A percentile compares a stretch with the other conserved stretches of the same genome.
Evolutionary conservation across 2,888 invertebrate species (phyloP).

Genomic region (Perizoma affinitatum): DNA sequence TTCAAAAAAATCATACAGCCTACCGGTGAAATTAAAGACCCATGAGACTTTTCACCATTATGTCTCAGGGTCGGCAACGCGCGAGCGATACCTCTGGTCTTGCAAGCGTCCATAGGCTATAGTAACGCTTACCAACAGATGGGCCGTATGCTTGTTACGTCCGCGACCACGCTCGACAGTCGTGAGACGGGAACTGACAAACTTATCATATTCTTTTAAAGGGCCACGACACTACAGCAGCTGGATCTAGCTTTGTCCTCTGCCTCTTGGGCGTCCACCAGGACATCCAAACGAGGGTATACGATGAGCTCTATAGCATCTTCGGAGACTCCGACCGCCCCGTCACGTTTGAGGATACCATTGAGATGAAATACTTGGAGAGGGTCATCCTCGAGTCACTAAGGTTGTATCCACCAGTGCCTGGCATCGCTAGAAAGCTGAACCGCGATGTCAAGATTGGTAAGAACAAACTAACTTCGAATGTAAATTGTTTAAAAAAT

Average conservation of each 20-base stretch:
- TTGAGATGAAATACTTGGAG: slow-evolving; percentile 92
- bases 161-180: no score
- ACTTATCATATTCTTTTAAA: slow-evolving; percentile 31
- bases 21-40: no score
- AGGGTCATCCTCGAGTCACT: slow-evolving; percentile 91
- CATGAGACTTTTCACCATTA: no score
- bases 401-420: slow-evolving; percentile 91
- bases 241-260: slow-evolving; percentile 94
- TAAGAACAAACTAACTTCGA: slow-evolving; percentile 46
- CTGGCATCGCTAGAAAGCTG: slow-evolving; percentile 89
- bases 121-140: no score
- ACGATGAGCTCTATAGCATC: slow-evolving; percentile 89
- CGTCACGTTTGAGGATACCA: slow-evolving; percentile 89
- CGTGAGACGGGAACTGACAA: no score
- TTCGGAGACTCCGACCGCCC: slow-evolving; percentile 91
- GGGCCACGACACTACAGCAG: slow-evolving; percentile 84
- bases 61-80: no score
- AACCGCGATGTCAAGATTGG: slow-evolving; percentile 88
- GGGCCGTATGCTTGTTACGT: no score
- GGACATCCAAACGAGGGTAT: slow-evolving; percentile 90
- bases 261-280: slow-evolving; percentile 92
- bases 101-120: no score
- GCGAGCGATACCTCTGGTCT: no score
- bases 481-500: no score
- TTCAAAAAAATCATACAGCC: no score